Evolutionary conservation across 2,113 vertebrate genomes (phyloP).

Genomic region (Crotalus viridis): DNA sequence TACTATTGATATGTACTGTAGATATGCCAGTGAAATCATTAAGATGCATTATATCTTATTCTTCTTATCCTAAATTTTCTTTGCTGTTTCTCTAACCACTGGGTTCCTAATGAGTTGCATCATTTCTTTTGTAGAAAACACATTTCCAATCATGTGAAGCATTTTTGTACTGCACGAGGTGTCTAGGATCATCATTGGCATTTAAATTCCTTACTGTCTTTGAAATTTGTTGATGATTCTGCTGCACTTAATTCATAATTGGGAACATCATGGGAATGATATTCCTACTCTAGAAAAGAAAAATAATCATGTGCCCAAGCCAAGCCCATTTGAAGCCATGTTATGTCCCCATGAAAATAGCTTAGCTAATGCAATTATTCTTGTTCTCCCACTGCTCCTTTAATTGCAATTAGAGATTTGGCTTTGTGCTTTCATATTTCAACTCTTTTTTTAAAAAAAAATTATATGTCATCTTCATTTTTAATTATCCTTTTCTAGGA

Average conservation of each 20-base stretch:
- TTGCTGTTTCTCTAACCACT: neutral
- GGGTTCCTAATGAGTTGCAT: neutral
- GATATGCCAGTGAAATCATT: neutral
- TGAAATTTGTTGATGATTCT: neutral
- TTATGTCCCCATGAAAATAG: neutral
- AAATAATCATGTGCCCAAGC: neutral
- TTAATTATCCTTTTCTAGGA: too few species aligned
- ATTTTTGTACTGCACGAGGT: neutral
- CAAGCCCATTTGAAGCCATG: neutral
- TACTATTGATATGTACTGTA: neutral
- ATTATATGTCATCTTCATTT: neutral
- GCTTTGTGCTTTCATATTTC: neutral
- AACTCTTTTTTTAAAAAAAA: neutral
- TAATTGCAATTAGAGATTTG: neutral
- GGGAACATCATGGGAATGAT: neutral
- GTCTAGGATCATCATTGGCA: neutral
- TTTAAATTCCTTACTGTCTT: neutral
- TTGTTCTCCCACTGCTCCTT: neutral
- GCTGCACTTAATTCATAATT: neutral
- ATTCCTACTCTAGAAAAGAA: neutral
- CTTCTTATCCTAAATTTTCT: neutral
- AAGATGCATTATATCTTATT: neutral
- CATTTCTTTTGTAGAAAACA: neutral
- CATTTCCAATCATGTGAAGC: neutral
- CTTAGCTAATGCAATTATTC: neutral